Base-by-base conservation (phyloP, 2,113 vertebrate species). In the Bubalus kerabau region DNA sequence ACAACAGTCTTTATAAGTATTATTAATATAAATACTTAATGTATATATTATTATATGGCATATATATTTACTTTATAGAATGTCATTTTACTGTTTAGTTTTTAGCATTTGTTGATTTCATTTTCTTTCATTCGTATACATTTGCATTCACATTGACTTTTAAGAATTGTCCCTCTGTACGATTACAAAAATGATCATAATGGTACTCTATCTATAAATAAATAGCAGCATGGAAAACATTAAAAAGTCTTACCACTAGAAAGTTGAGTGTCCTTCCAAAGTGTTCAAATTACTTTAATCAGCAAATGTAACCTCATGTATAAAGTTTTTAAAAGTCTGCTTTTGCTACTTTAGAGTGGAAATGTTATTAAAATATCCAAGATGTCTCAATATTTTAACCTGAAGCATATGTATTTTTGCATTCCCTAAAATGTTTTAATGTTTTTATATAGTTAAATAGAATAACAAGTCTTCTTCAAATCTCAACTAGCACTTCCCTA, bases 381-480 rank as follows among this genome's bases (percentile, higher is more conserved):
- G 89, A 98, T 97, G 96, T 90, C 96, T 94, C 98, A 95, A 96
- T 94, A 71, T 96, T 98, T 98, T 98, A 97, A 97, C 90, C 48
- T 54, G 92, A 92, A 97, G 97, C 97, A 76, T 11, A 96, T 56
- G 43, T 98, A 97, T 94, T 96, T 97, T 94, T 97, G 96, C 48
- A 93, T 96, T 97, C 96, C 56, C 62, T 96, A 97, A 98, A 76
- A 97, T 97, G 59, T 98, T 97, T 98, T 98, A 97, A 96, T 98
- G 97, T 89, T 97, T 98, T 98, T 94, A 93, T 97, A 93, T 90
- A 96, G 96, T 98, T 98, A 97, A 97, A 97, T 78, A 97, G 87
- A 98, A 97, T 59, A 14, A 98, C 97, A 81, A 97, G 80, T 95
- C 95, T 87, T 98, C 95, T 97, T 92, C 88, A 67, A 97, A 94